Conservation (phyloP, 2,797 vertebrate species). For the Mallotus villosus region DNA sequence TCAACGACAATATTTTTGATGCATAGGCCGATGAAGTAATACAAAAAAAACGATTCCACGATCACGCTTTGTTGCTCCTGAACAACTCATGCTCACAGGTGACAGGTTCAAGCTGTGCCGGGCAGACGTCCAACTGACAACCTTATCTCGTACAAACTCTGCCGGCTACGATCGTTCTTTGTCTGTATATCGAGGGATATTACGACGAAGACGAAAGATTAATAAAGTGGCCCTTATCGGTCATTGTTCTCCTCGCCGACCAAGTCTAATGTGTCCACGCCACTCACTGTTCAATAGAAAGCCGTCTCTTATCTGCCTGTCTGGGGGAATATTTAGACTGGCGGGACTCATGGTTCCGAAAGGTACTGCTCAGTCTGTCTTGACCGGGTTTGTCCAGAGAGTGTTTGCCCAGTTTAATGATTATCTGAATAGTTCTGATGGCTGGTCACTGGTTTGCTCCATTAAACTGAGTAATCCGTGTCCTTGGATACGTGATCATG, state of each 20-base stretch:
- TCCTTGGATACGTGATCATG: background rate
- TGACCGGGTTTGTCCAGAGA: background rate
- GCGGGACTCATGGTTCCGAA: background rate
- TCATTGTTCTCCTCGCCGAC: background rate
- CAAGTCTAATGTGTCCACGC: background rate
- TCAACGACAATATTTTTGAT: background rate
- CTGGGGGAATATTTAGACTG: conserved; percentile 1
- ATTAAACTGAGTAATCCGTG: background rate
- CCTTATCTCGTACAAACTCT: background rate
- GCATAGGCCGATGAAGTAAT: background rate
- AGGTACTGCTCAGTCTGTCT: background rate
- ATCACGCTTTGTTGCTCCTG: background rate
- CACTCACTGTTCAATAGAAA: background rate
- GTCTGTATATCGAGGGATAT: conserved; percentile 5
- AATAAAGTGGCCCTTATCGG: background rate
- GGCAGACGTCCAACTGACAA: background rate
- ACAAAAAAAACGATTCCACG: too few relatives aligned
- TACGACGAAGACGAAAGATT: background rate
- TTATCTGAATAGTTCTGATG: conserved; percentile 19
- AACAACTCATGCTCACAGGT: background rate
- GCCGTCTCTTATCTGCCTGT: conserved; percentile 3
- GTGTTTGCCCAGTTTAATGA: conserved; percentile 38
- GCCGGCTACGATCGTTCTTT: background rate
- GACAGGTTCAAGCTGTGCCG: background rate
- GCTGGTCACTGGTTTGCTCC: background rate